These are phyloP conservation scores for Halcyon malimbica DNA, from an alignment of 2,113 vertebrate genomes.

Conservation along the genomic window DNA sequence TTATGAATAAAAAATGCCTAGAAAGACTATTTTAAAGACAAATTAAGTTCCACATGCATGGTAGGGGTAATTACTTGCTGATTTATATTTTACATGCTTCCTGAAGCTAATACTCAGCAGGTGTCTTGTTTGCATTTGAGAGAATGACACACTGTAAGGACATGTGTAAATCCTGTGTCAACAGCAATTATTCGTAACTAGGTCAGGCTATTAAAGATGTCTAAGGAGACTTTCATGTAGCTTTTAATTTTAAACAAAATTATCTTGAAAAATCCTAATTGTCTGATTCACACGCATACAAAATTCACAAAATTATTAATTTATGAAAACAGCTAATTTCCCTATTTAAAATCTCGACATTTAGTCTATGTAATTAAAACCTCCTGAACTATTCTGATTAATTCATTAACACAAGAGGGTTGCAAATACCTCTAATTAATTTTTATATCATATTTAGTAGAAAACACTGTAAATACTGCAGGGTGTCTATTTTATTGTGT, in stretches of 20 bases:
- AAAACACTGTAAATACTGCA: background rate
- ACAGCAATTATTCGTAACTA: conserved; percentile 21
- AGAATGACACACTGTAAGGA: background rate
- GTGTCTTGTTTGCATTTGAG: conserved; percentile 20
- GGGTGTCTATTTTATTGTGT: background rate
- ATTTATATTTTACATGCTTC: conserved; percentile 16
- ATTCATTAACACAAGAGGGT: background rate
- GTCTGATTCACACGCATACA: background rate
- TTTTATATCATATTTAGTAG: background rate
- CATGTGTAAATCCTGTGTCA: conserved; percentile 9
- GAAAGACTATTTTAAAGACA: background rate
- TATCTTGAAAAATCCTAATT: background rate
- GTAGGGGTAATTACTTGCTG: conserved; percentile 13
- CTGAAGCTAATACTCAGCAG: conserved; percentile 21
- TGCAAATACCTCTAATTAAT: background rate
- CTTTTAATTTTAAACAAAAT: background rate
- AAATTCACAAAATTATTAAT: background rate
- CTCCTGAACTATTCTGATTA: background rate
- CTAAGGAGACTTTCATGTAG: background rate
- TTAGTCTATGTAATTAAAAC: background rate
- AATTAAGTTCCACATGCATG: background rate
- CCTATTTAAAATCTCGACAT: background rate
- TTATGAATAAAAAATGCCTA: background rate
- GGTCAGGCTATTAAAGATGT: background rate
- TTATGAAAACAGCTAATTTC: background rate